A percentile compares a stretch with the other conserved stretches of the same genome.
These are phyloP conservation scores for Sialia sialis DNA, from an alignment of 2,113 vertebrate species.

Conservation along the genomic window DNA sequence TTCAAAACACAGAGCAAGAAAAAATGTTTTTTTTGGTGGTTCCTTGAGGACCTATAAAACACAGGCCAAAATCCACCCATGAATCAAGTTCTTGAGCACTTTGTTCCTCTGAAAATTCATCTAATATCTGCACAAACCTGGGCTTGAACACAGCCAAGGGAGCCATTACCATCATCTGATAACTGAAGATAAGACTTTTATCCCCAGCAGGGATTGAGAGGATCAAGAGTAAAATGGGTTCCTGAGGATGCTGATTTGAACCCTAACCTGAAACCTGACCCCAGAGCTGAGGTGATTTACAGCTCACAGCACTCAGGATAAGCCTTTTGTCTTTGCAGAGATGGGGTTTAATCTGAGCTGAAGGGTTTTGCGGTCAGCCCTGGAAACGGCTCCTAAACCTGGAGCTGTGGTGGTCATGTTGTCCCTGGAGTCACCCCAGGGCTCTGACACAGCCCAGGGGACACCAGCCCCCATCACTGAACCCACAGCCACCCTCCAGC, in stretches of 20 bases:
- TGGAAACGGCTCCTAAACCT: not conserved
- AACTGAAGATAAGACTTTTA: not conserved
- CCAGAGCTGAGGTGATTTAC: not conserved
- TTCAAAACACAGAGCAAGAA: not conserved
- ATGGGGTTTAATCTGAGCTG: not conserved
- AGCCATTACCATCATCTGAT: not conserved
- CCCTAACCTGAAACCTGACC: not conserved
- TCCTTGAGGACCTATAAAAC: slow-evolving; percentile 40
- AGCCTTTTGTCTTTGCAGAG: not conserved
- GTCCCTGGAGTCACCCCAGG: not conserved
- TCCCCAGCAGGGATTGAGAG: not conserved
- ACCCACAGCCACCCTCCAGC: accelerated
- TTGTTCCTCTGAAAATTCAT: slow-evolving; percentile 15
- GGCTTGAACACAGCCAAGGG: not conserved
- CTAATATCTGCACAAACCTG: not conserved
- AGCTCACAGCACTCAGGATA: not conserved
- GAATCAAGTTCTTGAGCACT: slow-evolving; percentile 11
- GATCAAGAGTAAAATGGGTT: slow-evolving; percentile 4
- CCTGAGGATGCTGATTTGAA: not conserved
- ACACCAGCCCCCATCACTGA: accelerated
- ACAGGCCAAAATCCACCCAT: not conserved
- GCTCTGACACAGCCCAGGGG: accelerated
- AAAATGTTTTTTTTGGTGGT: not conserved
- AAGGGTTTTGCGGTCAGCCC: not conserved
- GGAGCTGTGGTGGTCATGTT: accelerated